These are phyloP conservation scores for Lasioglossum zephyrum DNA, from an alignment of 2,888 invertebrate genomes.

Conservation along the genomic window DNA sequence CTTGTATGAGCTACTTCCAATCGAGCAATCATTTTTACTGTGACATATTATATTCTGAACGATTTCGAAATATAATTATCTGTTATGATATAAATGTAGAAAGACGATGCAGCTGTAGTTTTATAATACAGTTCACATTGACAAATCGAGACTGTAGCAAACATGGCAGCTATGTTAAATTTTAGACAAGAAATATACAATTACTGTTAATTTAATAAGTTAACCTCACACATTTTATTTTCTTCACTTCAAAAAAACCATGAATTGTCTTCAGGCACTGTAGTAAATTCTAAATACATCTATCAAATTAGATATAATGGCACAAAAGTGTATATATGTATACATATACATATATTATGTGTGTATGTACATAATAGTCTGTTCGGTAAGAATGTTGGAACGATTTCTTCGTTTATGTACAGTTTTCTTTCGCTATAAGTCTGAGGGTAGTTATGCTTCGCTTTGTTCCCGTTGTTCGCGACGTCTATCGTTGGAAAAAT, in stretches of 20 bases:
- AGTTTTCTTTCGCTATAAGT: too few species aligned
- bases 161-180: slow-evolving; percentile 23
- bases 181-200: slow-evolving; percentile 20
- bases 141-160: slow-evolving; percentile 8
- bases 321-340: slow-evolving; percentile 28
- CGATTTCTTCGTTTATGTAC: not conserved
- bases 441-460: too few species aligned
- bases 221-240: slow-evolving; percentile 28
- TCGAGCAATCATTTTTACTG: slow-evolving; percentile 28
- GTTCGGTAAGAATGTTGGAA: not conserved
- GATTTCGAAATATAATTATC: not conserved
- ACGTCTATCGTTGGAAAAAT: too few species aligned
- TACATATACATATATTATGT: not conserved
- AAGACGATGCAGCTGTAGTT: not conserved
- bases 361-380: not conserved
- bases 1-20: slow-evolving; percentile 6
- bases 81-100: slow-evolving; percentile 1
- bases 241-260: slow-evolving; percentile 7
- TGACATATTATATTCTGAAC: not conserved
- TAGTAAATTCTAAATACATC: slow-evolving; percentile 21
- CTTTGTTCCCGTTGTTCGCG: too few species aligned
- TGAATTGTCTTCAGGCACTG: slow-evolving; percentile 12
- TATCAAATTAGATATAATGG: slow-evolving; percentile 32
- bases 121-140: slow-evolving; percentile 3
- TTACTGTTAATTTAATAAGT: slow-evolving; percentile 32